Evolutionary conservation across 2,797 vertebrate species (phyloP), one percentile per base, ranked within the genome.

Genomic region (Etheostoma perlongum): DNA sequence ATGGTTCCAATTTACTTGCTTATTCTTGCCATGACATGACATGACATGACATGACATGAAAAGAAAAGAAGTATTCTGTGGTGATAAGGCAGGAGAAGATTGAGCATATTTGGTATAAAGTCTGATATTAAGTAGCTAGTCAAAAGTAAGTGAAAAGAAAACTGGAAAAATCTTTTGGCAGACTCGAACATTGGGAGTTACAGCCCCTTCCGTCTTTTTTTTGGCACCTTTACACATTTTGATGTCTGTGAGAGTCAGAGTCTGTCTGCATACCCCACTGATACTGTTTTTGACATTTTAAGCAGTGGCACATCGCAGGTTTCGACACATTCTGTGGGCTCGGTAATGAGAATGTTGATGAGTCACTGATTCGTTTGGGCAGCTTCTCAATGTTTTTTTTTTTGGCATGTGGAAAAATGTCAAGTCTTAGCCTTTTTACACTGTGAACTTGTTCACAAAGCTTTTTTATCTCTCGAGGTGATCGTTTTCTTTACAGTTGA

Each of bases 241-340:
- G 59, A 15, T 55, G 59, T 15, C 64, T 44, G 62, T 69, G 78
- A 9, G 40, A 8, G 11, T 71, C 67, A 66, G 40, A 72, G 68
- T 64, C 62, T 4, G 66, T 76, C 67, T 77, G 58, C 70, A 63
- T 52, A 67, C 66, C 72, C 76, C 67, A 67, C 73, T 77, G 61
- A 76, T 85, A 73, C 53, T 73, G 76, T 69, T 69, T 88, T 69
- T 86, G 78, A 84, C 86, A 80, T 82, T 87, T 87, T 83, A 67
- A 65, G 57, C 80, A 49, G 61, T 61, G 64, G 67, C 78, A 77
- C 74, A 67, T 79, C 9, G 19, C 55, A 40, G 63, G 68, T 83
- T 18, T 27, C 47, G 74, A 69, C 75, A 42, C 78, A 69, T 52
- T 51, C 78, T 85, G 74, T 51, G 67, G 68, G 69, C 66, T 40